These are phyloP conservation scores for Apteryx mantelli DNA, from an alignment of 2,113 vertebrate species.

Conservation along the genomic window DNA sequence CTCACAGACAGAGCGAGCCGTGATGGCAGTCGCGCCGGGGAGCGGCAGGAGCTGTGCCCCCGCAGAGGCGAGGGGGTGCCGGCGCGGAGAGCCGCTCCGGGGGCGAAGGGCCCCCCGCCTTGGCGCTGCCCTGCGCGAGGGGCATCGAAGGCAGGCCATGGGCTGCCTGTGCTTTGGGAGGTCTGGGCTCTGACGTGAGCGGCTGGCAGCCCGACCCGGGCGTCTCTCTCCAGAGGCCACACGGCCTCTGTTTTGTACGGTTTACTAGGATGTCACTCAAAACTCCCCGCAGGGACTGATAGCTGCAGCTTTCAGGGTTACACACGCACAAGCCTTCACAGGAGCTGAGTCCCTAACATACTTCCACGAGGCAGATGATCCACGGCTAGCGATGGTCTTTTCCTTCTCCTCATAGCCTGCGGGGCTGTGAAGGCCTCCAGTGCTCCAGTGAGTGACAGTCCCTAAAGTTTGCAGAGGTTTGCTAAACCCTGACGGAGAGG, in stretches of 20 bases:
- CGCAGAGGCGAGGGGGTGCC: accelerated
- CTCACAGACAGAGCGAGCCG: accelerated
- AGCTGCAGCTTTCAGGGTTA: accelerated
- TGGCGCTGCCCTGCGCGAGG: accelerated
- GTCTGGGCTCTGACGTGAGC: neutral
- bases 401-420: accelerated
- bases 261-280: neutral
- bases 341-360: neutral
- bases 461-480: constrained; percentile 12
- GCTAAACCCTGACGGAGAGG: neutral
- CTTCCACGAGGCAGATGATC: neutral
- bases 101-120: accelerated
- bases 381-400: neutral
- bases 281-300: accelerated
- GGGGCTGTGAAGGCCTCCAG: neutral
- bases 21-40: accelerated
- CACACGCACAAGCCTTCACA: accelerated
- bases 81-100: neutral
- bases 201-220: accelerated
- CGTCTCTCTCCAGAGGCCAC: neutral
- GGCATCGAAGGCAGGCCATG: accelerated
- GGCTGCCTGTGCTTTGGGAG: neutral
- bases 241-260: accelerated
- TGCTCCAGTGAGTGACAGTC: neutral
- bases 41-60: accelerated